Evolutionary conservation across 23 tunicate genomes (phyloP), one percentile per base, ranked within the genome.

Genomic region (Diplosoma virens): DNA sequence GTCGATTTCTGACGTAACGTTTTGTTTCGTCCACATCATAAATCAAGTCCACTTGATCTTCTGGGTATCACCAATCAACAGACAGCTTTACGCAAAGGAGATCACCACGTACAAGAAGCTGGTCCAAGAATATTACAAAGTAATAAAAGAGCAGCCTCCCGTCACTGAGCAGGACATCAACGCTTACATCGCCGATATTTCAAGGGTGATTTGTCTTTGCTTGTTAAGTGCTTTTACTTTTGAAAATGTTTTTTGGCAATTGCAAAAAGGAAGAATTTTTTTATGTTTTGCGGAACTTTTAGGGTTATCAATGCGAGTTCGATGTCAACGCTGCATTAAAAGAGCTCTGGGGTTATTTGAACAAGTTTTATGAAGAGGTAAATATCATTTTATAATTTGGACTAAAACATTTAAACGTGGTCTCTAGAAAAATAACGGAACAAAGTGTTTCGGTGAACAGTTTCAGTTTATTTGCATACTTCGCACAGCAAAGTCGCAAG

Each of bases 41-140:
- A n/a, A n/a, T n/a, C n/a, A n/a, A n/a, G n/a, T n/a, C n/a, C n/a
- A n/a, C n/a, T n/a, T n/a, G n/a, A n/a, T 4, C 35, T 61, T 61
- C 21, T 79, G 85, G 97, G 97, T 85, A 32, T 92, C 97, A 14
- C 97, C 97, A 30, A 92, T 92, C 52, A 80, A 92, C 84, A 92
- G 85, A 50, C 97, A 92, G 58, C 66, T 92, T 11, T 92, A 85
- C 45, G 97, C 97, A 22, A 92, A 92, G 68, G 97, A 92, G 55
- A 92, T 92, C 37, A 92, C 97, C 25, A 92, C 75, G 32, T 92
- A 92, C 80, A 92, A 81, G 84, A 81, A 81, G 54, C 66, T 92
- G 79, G 97, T 92, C 17, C 92, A 81, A 37, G 89, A 92, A 50
- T 92, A 92, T 81, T 92, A 92, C 75, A 60, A 84, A 58, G 81